A percentile compares a stretch with the other conserved stretches of the same genome.
Conservation (phyloP, 2,113 vertebrate species). For the cattle (Bos taurus) region ARS-UCD2.0 NC_037335.1:61714001-61714500, state of each 20-base stretch:
- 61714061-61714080: not conserved
- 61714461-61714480: not conserved
- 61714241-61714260: slow-evolving; percentile 8
- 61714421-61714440: slow-evolving; percentile 25
- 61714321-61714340: not conserved
- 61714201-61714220: slow-evolving; percentile 35
- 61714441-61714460: not conserved
- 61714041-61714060: not conserved
- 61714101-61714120: not conserved
- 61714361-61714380: not conserved
- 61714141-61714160: not conserved
- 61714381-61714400: not conserved
- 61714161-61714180: not conserved
- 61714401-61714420: slow-evolving; percentile 44
- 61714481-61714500: not conserved
- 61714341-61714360: not conserved
- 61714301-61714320: slow-evolving; percentile 11
- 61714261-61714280: slow-evolving; percentile 30
- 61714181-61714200: not conserved
- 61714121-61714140: not conserved
- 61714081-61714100: not conserved
- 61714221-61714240: slow-evolving; percentile 35
- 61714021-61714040: not conserved
- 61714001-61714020: not conserved
- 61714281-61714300: slow-evolving; percentile 34